Evolutionary conservation across 2,888 invertebrate species (phyloP), one percentile per base, ranked within the genome.

Genomic region (Ferrisia virgata): DNA sequence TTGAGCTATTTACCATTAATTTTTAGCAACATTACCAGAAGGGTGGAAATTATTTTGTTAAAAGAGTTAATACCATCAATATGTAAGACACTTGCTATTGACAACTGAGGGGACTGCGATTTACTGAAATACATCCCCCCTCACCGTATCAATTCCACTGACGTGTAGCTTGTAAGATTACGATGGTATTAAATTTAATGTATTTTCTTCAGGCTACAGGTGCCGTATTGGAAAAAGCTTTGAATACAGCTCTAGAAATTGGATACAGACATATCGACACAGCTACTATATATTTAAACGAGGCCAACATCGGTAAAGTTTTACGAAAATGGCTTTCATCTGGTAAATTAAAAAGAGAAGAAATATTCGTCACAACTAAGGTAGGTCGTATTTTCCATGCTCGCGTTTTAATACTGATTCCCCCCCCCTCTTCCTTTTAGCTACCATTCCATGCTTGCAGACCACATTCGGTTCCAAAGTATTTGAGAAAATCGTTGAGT

Each of bases 191-290:
- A n/a, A n/a, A n/a, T n/a, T n/a, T n/a, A n/a, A n/a, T n/a, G n/a
- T n/a, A n/a, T n/a, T n/a, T 76, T 18, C 31, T n/a, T 11, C 84
- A 88, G 87, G 87, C 87, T 0, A 78, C 83, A 15, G 87, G 87
- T 85, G 91, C 90, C 5, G 93, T 93, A 87, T 88, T 95, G 84
- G 93, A 93, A 88, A 88, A 89, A 64, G 93, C 95, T 0, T 89
- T 95, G 13, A 91, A 92, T 33, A 89, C 89, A 87, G 95, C 95
- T 3, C 92, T 95, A 84, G 93, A 94, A 86, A 89, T 92, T 58
- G 95, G 95, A 0, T 95, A 95, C 87, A 91, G 94, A 0, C 93
- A 94, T 87, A 90, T 95, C 85, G 95, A 95, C 87, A 93, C 94
- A 85, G 93, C 93, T 9, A 91, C 91, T 86, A 89, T 92, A 13